Evolutionary conservation across 2,797 vertebrate species (phyloP).

Genomic region (Lindbergichthys nudifrons): DNA sequence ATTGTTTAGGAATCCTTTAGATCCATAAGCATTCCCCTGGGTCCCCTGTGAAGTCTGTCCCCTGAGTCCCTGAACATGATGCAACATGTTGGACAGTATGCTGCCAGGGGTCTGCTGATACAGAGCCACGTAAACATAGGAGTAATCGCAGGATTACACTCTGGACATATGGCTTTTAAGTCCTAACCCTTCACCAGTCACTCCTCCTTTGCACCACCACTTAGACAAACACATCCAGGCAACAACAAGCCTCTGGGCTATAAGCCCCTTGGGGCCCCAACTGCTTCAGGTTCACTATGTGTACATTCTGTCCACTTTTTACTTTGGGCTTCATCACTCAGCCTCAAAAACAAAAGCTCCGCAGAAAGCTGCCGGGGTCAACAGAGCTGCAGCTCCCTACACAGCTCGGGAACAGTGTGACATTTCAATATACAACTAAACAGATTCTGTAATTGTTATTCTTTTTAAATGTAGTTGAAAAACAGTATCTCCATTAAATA

Average conservation of each 20-base stretch:
- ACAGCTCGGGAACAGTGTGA: not conserved
- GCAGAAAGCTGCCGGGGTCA: not conserved
- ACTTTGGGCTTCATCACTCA: not conserved
- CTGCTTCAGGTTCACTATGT: not conserved
- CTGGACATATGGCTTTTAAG: constrained; percentile 39
- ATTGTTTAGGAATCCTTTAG: no score
- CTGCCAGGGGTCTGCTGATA: not conserved
- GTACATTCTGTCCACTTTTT: not conserved
- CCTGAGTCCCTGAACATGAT: not conserved
- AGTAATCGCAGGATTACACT: constrained; percentile 27
- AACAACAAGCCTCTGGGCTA: not conserved
- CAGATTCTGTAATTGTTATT: no score
- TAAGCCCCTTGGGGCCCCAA: not conserved
- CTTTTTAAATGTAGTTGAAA: no score
- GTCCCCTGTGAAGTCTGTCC: no score
- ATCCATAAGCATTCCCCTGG: not conserved
- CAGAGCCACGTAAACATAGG: not conserved
- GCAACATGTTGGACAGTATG: not conserved
- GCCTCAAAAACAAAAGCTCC: not conserved
- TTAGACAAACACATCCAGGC: not conserved
- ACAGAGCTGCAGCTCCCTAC: not conserved
- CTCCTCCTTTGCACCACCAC: not conserved
- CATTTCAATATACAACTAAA: not conserved
- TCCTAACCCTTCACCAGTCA: constrained; percentile 22
- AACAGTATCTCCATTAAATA: no score